Percentiles rank a stretch among this genome's conserved stretches.
Evolutionary conservation across 92 coral and sea anemone genomes (phyloP).

Genomic region (Phymanthus crucifer): DNA sequence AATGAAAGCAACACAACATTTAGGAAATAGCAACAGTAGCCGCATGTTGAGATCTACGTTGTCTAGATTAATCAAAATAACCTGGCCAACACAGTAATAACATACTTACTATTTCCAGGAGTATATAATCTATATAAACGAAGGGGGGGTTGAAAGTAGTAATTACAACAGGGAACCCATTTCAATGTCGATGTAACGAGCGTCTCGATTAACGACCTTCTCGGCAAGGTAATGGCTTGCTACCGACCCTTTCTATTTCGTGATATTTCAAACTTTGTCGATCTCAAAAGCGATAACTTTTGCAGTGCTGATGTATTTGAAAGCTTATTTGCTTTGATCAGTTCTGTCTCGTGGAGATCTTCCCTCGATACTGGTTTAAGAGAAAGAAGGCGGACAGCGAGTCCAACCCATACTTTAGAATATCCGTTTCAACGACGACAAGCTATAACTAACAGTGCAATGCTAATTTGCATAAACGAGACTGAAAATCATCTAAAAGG

Average conservation of each 20-base stretch:
- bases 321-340: background rate
- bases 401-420: background rate
- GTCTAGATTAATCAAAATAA: background rate
- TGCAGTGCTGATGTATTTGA: background rate
- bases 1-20: background rate
- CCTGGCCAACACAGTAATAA: background rate
- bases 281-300: background rate
- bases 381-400: background rate
- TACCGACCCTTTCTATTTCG: background rate
- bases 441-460: background rate
- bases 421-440: slow-evolving; percentile 1
- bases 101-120: background rate
- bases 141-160: background rate
- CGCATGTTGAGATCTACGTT: background rate
- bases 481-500: slow-evolving; percentile 25
- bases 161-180: slow-evolving; percentile 5
- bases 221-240: slow-evolving; percentile 30
- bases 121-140: background rate
- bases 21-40: background rate
- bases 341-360: background rate
- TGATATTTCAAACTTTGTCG: background rate
- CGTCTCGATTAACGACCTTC: slow-evolving; percentile 9
- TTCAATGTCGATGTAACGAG: background rate
- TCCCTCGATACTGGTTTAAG: background rate
- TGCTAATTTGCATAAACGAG: slow-evolving; percentile 27